phyloP scores from a whole-genome alignment of 92 coral and sea anemone genomes.

The Pocillopora grandis region DNA sequence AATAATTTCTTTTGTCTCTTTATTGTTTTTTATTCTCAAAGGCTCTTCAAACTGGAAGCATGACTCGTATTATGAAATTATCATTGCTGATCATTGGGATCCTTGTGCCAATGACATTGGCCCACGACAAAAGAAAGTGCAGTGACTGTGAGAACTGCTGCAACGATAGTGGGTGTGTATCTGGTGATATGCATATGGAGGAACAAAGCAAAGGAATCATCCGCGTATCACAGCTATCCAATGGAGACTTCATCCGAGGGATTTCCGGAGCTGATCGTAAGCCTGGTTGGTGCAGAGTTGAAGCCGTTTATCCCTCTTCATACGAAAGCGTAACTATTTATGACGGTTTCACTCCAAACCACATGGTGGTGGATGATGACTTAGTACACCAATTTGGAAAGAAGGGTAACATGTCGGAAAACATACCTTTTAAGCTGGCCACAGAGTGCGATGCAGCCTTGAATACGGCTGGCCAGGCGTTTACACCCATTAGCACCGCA shows the following conservation, averaged over 20 bases:
- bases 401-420: background rate
- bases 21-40: background rate
- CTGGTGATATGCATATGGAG: conserved; percentile 43
- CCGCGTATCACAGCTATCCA: conserved; percentile 45
- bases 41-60: background rate
- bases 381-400: conserved; percentile 40
- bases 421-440: conserved; percentile 31
- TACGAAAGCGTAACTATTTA: conserved; percentile 21
- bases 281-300: conserved; percentile 48
- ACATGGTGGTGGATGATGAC: conserved; percentile 34
- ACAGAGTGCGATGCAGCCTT: conserved; percentile 60
- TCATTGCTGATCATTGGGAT: background rate
- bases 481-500: conserved; percentile 50
- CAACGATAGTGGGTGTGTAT: background rate
- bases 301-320: conserved; percentile 29
- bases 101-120: background rate
- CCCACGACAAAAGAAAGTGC: background rate
- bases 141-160: too few species aligned
- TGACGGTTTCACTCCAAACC: conserved; percentile 48
- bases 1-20: too few species aligned
- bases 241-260: conserved; percentile 51
- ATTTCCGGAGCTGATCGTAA: conserved; percentile 27
- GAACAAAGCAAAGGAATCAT: conserved; percentile 34
- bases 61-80: background rate
- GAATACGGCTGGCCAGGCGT: conserved; percentile 54